Evolutionary conservation across 37 sponge, comb jelly and placozoan species (phyloP).

Genomic region (Chondrosia reniformis): DNA sequence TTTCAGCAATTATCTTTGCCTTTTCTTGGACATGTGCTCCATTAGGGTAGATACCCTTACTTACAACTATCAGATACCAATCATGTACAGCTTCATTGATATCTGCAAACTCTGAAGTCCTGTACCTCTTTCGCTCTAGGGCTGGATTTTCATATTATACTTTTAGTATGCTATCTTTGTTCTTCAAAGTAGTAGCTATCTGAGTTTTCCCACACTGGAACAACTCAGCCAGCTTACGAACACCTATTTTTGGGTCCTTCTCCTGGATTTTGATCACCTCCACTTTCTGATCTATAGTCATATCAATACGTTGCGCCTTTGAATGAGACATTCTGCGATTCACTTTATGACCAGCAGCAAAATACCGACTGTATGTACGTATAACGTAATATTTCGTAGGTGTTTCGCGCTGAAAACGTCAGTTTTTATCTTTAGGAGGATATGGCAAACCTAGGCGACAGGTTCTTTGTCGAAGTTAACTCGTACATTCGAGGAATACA

Average conservation of each 20-base stretch:
- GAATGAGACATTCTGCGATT: background rate
- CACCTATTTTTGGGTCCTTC: background rate
- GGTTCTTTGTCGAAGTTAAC: background rate
- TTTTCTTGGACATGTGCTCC: constrained; percentile 32
- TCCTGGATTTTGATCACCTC: background rate
- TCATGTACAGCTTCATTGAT: constrained; percentile 35
- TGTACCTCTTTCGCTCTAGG: background rate
- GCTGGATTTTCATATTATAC: background rate
- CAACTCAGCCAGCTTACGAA: background rate
- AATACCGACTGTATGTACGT: too few species aligned
- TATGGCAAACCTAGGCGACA: too few species aligned
- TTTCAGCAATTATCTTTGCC: constrained; percentile 27
- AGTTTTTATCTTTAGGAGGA: too few species aligned
- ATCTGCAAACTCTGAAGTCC: constrained; percentile 26
- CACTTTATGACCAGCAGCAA: too few species aligned
- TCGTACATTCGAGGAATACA: background rate
- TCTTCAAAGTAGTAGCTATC: background rate
- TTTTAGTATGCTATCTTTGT: background rate
- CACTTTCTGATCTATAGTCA: background rate
- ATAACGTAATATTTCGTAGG: background rate
- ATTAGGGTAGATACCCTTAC: constrained; percentile 38
- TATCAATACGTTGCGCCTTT: background rate
- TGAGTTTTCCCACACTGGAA: constrained; percentile 8
- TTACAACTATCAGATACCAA: constrained; percentile 27
- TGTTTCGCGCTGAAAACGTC: background rate